Conservation (phyloP, 2,113 vertebrate genomes). For the Myiozetetes cayanensis region DNA sequence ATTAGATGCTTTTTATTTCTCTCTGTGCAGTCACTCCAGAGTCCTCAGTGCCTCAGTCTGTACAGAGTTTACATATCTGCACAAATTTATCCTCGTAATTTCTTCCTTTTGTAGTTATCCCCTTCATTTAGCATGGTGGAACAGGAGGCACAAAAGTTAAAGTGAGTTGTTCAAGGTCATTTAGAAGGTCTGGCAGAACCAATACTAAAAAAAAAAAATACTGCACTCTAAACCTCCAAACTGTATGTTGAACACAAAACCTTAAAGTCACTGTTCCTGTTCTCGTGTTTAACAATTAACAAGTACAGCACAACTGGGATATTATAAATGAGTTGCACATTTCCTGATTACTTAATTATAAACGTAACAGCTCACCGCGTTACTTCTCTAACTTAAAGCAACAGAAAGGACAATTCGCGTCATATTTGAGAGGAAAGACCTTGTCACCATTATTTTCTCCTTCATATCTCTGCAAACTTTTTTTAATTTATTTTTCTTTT, state of each 20-base stretch:
- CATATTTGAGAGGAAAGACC: not conserved
- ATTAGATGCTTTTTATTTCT: not conserved
- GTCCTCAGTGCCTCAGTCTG: not conserved
- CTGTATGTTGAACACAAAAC: not conserved
- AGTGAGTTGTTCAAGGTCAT: not conserved
- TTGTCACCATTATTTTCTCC: not conserved
- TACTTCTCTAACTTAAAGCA: not conserved
- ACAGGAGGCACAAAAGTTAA: not conserved
- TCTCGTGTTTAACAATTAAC: not conserved
- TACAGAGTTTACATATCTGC: not conserved
- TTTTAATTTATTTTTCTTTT: not conserved
- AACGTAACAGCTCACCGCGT: not conserved
- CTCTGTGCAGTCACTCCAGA: not conserved
- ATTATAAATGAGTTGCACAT: not conserved
- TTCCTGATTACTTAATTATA: slow-evolving; percentile 29
- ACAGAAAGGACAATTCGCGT: not conserved
- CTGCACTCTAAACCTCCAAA: not conserved
- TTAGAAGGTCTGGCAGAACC: not conserved
- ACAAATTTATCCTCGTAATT: not conserved
- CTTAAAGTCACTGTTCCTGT: not conserved
- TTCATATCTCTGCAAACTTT: not conserved
- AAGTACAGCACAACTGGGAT: not conserved
- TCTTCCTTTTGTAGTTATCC: not conserved
- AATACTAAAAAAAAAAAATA: not conserved
- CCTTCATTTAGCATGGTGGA: not conserved